These are phyloP conservation scores for Phrynosoma platyrhinos DNA, from an alignment of 2,113 vertebrate species.

Conservation along the genomic window DNA sequence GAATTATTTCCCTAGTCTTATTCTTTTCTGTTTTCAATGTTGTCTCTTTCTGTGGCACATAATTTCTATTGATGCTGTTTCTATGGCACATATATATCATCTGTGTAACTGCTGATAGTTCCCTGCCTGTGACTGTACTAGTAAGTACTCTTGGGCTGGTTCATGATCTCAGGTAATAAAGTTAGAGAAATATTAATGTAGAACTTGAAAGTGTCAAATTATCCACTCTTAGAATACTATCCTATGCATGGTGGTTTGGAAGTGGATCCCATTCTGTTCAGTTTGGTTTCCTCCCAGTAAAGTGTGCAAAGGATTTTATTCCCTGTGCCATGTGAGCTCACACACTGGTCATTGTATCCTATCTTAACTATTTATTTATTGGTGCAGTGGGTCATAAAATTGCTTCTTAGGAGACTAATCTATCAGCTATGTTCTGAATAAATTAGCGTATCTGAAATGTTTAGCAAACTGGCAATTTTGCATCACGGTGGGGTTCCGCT, in stretches of 20 bases:
- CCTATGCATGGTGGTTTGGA: neutral
- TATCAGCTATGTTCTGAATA: slow-evolving; percentile 26
- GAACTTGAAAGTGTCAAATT: no score
- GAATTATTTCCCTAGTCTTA: neutral
- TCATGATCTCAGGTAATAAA: neutral
- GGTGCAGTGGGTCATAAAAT: slow-evolving; percentile 24
- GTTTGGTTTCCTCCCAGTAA: neutral
- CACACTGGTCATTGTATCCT: neutral
- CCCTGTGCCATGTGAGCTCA: neutral
- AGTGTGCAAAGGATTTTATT: neutral
- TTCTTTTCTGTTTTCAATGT: neutral
- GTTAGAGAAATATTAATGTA: neutral
- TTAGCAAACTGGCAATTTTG: slow-evolving; percentile 26
- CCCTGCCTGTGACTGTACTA: neutral
- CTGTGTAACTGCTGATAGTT: neutral
- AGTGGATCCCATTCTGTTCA: neutral
- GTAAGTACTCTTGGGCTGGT: neutral
- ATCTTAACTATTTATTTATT: slow-evolving; percentile 26
- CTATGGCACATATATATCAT: neutral
- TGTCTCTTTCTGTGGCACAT: neutral
- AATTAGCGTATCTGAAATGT: slow-evolving; percentile 20
- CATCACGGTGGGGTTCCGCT: neutral
- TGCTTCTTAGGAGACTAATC: slow-evolving; percentile 8
- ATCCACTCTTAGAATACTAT: neutral
- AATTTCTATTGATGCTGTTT: slow-evolving; percentile 3